Evolutionary conservation across 2,888 invertebrate genomes (phyloP).

Genomic region (Cheilosia grossa): DNA sequence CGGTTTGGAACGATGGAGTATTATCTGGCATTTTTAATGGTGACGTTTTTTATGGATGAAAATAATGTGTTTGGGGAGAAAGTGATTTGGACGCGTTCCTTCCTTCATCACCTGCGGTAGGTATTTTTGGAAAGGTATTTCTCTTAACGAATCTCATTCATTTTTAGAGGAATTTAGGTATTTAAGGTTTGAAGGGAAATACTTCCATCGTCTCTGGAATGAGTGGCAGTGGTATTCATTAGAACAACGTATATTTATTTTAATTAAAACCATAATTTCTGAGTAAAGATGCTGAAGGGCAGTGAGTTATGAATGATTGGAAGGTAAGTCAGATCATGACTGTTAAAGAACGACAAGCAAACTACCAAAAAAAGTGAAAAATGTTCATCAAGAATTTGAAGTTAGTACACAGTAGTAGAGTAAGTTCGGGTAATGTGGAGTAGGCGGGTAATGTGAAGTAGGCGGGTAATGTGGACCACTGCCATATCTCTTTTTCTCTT

Average conservation of each 20-base stretch:
- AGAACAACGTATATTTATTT: neutral
- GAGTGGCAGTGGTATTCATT: neutral
- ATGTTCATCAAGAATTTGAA: too few species aligned
- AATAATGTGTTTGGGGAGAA: conserved; percentile 11
- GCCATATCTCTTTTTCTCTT: too few species aligned
- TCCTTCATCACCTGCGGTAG: conserved; percentile 38
- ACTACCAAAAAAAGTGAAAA: too few species aligned
- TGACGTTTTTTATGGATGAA: conserved; percentile 16
- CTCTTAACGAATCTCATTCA: neutral
- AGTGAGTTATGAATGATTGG: too few species aligned
- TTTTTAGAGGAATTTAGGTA: neutral
- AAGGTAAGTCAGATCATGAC: too few species aligned
- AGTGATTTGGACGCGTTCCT: conserved; percentile 14
- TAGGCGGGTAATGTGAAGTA: too few species aligned
- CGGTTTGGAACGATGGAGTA: neutral
- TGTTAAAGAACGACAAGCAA: too few species aligned
- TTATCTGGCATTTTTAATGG: conserved; percentile 4
- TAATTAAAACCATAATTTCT: conserved; percentile 1
- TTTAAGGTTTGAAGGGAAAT: neutral
- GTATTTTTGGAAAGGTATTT: neutral
- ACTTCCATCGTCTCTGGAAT: neutral
- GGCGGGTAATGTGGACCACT: too few species aligned
- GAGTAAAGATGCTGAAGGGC: neutral
- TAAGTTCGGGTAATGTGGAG: too few species aligned
- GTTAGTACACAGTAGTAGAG: too few species aligned